A percentile compares a stretch with the other conserved stretches of the same genome.
Evolutionary conservation across 2,797 vertebrate species (phyloP).

Genomic region (Darevskia mixta): DNA sequence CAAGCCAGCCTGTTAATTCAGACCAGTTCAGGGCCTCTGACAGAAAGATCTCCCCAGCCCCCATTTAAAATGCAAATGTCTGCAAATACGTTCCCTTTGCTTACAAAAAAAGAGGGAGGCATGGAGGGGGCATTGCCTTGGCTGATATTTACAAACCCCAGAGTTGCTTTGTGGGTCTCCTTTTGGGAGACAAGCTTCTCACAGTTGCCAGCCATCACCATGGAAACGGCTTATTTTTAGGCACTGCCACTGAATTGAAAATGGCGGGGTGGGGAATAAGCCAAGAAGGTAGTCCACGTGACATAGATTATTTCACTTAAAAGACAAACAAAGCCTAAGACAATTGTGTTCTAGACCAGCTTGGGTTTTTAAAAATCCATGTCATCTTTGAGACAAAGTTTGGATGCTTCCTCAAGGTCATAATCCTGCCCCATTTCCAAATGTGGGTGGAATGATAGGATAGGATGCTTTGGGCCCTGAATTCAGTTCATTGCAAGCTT

Average conservation of each 20-base stretch:
- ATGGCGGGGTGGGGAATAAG: conserved; percentile 65
- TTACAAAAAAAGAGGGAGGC: not conserved
- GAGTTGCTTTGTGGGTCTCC: not conserved
- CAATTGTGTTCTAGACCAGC: too few species aligned
- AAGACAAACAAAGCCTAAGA: not conserved
- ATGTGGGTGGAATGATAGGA: not conserved
- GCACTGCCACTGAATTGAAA: conserved; percentile 53
- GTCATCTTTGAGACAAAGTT: not conserved
- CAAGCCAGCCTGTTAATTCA: not conserved
- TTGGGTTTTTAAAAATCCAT: too few species aligned
- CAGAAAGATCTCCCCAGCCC: not conserved
- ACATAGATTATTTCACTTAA: not conserved
- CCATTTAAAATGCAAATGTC: not conserved
- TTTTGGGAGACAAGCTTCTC: not conserved
- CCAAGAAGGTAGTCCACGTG: conserved; percentile 35
- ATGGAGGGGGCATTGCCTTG: accelerated
- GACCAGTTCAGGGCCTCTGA: accelerated
- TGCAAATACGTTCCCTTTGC: not conserved
- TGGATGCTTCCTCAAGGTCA: not conserved
- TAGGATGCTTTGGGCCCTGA: not conserved
- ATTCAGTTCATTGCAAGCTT: not conserved
- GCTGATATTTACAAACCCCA: accelerated
- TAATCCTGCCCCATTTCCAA: not conserved
- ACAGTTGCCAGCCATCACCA: conserved; percentile 53
- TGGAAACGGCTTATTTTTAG: conserved; percentile 77